These are phyloP conservation scores for Leptopilina myrica DNA, from an alignment of 2,888 invertebrate species.

Conservation along the genomic window DNA sequence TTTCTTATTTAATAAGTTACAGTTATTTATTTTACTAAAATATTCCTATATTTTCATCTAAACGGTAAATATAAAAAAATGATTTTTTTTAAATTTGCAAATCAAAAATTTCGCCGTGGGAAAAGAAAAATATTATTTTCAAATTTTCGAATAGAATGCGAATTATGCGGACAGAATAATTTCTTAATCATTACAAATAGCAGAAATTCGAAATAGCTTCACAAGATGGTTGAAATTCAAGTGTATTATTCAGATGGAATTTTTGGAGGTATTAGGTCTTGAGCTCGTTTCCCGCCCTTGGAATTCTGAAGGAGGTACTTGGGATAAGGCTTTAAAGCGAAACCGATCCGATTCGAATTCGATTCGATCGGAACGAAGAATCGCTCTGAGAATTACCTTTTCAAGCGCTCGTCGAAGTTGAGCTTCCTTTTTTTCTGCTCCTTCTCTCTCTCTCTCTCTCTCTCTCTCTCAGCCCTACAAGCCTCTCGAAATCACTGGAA, in stretches of 20 bases:
- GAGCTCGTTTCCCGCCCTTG: conserved; percentile 45
- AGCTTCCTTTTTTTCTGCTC: conserved; percentile 48
- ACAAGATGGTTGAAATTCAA: conserved; percentile 44
- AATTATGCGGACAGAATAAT: background rate
- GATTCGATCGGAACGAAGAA: conserved; percentile 61
- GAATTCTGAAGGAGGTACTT: conserved; percentile 50
- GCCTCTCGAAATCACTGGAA: conserved; percentile 52
- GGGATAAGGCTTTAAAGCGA: conserved; percentile 50
- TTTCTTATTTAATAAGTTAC: too few species aligned
- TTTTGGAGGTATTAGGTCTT: conserved; percentile 44
- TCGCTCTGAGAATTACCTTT: conserved; percentile 68
- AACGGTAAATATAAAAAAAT: too few species aligned
- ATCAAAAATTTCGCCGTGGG: too few species aligned
- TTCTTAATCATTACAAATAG: background rate
- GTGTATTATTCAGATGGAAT: conserved; percentile 35
- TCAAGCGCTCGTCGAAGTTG: conserved; percentile 60
- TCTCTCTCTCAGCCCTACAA: conserved; percentile 22
- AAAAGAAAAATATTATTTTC: background rate
- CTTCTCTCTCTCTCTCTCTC: too few species aligned
- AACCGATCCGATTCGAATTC: conserved; percentile 54
- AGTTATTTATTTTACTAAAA: too few species aligned
- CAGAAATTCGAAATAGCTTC: background rate
- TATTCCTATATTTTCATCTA: too few species aligned
- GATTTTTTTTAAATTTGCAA: too few species aligned
- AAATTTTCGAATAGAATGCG: background rate